phyloP scores from a whole-genome alignment of 1,140 invertebrate species.

The Stegodyphus dumicola region DNA sequence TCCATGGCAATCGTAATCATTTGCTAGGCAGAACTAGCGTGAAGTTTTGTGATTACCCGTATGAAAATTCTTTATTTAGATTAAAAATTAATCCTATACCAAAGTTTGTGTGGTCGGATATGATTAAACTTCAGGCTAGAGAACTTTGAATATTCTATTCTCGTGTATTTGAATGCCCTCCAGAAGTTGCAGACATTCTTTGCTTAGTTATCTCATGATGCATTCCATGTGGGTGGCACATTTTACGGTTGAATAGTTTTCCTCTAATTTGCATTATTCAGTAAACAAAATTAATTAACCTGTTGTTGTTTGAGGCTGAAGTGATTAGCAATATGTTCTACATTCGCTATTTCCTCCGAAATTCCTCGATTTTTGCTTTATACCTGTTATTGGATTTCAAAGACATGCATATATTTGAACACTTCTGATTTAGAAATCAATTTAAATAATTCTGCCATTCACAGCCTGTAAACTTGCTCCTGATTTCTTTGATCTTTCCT shows the following conservation, averaged over 20 bases:
- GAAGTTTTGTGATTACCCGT: too few relatives aligned
- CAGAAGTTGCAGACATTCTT: neutral
- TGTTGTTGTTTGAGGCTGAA: neutral
- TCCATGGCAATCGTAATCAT: too few relatives aligned
- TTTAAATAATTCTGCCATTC: too few relatives aligned
- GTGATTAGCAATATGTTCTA: neutral
- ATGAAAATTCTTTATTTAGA: neutral
- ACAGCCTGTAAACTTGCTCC: too few relatives aligned
- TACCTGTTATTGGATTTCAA: too few relatives aligned
- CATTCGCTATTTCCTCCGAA: too few relatives aligned
- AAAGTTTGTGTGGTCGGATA: slow-evolving; percentile 7
- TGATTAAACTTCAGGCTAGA: too few relatives aligned
- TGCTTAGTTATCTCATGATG: neutral
- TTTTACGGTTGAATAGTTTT: slow-evolving; percentile 3
- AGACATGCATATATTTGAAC: too few relatives aligned
- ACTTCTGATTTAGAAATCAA: too few relatives aligned
- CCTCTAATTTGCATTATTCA: slow-evolving; percentile 8
- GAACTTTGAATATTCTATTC: slow-evolving; percentile 3
- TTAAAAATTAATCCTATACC: slow-evolving; percentile 5
- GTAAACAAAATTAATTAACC: slow-evolving; percentile 33
- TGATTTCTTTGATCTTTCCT: too few relatives aligned
- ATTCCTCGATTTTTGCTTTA: too few relatives aligned
- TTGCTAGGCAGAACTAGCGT: too few relatives aligned
- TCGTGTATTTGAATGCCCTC: neutral
- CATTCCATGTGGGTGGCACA: neutral